Evolutionary conservation across 2,797 vertebrate genomes (phyloP), one percentile per base, ranked within the genome.

Genomic region (Tauraco hartlaubi): DNA sequence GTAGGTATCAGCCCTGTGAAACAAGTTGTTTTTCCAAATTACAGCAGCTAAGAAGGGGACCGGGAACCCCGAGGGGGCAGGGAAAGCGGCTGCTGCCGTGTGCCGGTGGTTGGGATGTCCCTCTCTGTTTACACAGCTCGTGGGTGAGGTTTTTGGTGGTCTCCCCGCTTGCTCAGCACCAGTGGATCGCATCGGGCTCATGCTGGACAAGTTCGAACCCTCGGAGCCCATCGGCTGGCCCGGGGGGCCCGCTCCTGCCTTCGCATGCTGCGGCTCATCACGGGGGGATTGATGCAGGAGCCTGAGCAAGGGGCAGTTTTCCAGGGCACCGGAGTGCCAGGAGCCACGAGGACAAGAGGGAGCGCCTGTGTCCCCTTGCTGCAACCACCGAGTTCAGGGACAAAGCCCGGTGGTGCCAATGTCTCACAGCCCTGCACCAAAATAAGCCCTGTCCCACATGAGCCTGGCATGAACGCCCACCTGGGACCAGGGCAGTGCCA

Each of bases 371-470:
- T 10, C 39, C 39, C 39, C 39, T 39, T 39, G 39, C 31, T 19
- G 16, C 54, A 64, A 5, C 63, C 89, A n/a, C 29, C 2, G 33
- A 2, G 22, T 10, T 56, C 51, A 6, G 77, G 64, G 54, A 37
- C 28, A 37, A 68, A 75, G 52, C 12, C 55, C 4, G 0, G 15
- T 0, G 0, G 0, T 1, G 41, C 18, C 25, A 43, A 9, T 1
- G 13, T 8, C 33, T 52, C 4, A 1, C 18, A 44, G 17, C 44
- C 37, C 56, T 6, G 26, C 62, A 15, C 16, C 19, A 8, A 18
- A 29, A 58, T 13, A 61, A 46, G 46, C 28, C 10, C 37, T 12
- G n/a, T 7, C 20, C 21, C 0, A 1, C 1, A 0, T 2, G 17
- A 78, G 55, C 29, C 39, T 39, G 39, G 9, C 13, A 13, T 13